Conservation (phyloP, 2,797 vertebrate species). For the Halcyon smyrnensis region DNA sequence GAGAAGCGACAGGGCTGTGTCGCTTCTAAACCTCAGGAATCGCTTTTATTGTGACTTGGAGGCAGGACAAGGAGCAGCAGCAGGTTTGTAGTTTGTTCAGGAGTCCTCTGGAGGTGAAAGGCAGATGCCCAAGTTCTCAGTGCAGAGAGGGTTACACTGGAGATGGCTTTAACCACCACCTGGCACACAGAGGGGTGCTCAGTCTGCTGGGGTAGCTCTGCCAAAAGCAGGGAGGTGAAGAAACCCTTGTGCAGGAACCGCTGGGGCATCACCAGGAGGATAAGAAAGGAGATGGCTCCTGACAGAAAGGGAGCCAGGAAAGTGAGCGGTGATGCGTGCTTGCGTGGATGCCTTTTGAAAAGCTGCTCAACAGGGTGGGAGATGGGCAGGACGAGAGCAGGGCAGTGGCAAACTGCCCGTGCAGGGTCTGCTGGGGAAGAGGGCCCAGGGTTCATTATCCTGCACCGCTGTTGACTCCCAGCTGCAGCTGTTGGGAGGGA, state of each 20-base stretch:
- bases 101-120: not conserved
- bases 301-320: not conserved
- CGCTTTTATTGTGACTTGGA: rapidly evolving
- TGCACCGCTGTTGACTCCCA: not conserved
- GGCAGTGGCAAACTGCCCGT: rapidly evolving
- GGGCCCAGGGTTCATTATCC: not conserved
- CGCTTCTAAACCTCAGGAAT: not conserved
- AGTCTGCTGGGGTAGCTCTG: rapidly evolving
- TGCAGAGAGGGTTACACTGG: rapidly evolving
- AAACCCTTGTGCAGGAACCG: not conserved
- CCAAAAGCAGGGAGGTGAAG: not conserved
- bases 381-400: not conserved
- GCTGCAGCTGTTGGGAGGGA: not conserved
- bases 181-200: rapidly evolving
- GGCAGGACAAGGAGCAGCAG: not conserved
- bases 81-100: not conserved
- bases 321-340: rapidly evolving
- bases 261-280: not conserved
- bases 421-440: not conserved
- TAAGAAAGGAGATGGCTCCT: not conserved
- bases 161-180: not conserved
- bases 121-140: not conserved
- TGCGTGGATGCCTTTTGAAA: not conserved
- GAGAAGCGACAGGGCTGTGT: rapidly evolving
- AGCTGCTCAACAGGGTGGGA: not conserved